phyloP scores from a whole-genome alignment of 2,797 vertebrate genomes.

The Poecilia gillii region DNA sequence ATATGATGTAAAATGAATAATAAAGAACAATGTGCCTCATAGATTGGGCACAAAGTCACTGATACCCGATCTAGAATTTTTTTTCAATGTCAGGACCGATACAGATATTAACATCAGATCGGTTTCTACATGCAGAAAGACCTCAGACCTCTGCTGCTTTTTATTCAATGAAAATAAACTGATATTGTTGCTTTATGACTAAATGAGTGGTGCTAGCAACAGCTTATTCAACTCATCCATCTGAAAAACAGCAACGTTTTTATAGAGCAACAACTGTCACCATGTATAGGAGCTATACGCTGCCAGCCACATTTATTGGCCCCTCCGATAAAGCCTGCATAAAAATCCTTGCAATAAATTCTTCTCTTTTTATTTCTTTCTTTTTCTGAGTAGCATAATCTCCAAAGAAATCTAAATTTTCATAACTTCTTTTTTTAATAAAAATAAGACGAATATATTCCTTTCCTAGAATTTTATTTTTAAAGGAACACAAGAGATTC shows the following conservation, averaged over 20 bases:
- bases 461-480: neutral
- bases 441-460: neutral
- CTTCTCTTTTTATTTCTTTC: neutral
- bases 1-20: no score
- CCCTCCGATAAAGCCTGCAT: neutral
- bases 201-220: slow-evolving; percentile 33
- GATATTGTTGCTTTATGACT: slow-evolving; percentile 38
- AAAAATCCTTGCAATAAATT: neutral
- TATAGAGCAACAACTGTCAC: slow-evolving; percentile 56
- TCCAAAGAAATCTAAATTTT: neutral
- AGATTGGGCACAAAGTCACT: no score
- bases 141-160: neutral
- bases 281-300: slow-evolving; percentile 38
- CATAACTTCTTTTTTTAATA: neutral
- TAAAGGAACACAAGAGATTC: neutral
- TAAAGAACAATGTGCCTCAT: no score
- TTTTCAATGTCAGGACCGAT: no score
- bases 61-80: no score
- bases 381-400: neutral
- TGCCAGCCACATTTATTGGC: neutral
- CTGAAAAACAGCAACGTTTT: slow-evolving; percentile 55
- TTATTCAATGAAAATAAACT: slow-evolving; percentile 12
- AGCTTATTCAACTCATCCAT: slow-evolving; percentile 58
- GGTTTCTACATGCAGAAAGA: neutral
- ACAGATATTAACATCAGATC: no score